phyloP scores from a whole-genome alignment of 2,113 vertebrate species.

The Leptobrachium ailaonicum region DNA sequence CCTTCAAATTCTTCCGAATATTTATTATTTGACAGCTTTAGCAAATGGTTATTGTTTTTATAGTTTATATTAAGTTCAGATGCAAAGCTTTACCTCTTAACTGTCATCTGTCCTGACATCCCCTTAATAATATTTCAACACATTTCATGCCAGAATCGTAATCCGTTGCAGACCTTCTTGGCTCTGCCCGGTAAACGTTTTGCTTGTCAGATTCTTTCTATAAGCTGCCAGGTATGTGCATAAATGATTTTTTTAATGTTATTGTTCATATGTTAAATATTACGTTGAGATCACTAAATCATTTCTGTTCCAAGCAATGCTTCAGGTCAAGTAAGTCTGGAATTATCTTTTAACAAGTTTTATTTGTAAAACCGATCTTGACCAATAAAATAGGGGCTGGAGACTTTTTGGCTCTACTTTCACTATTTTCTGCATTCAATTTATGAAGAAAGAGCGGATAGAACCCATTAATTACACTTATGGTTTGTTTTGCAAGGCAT shows the following conservation, averaged over 20 bases:
- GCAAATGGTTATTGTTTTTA: neutral
- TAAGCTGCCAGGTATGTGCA: neutral
- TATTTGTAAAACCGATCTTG: too few relatives aligned
- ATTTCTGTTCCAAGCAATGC: neutral
- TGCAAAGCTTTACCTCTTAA: neutral
- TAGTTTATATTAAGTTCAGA: neutral
- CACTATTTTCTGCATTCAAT: too few relatives aligned
- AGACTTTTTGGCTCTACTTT: too few relatives aligned
- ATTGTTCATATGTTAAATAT: neutral
- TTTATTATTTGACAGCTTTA: neutral
- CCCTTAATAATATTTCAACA: neutral
- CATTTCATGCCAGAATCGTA: neutral
- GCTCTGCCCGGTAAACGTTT: neutral
- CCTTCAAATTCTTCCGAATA: too few relatives aligned
- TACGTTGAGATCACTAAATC: conserved; percentile 1
- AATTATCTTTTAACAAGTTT: neutral
- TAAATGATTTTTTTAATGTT: conserved; percentile 13
- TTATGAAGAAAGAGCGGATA: too few relatives aligned
- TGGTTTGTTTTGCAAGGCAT: too few relatives aligned
- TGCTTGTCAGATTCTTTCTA: neutral
- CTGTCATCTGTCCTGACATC: neutral
- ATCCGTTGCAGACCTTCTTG: conserved; percentile 13
- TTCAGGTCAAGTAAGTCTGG: neutral
- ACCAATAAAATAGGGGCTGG: too few relatives aligned
- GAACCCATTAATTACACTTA: too few relatives aligned